A percentile compares a stretch with the other conserved stretches of the same genome.
Evolutionary conservation across 2,888 invertebrate genomes (phyloP).

Genomic region (Dicyrtomina minuta): DNA sequence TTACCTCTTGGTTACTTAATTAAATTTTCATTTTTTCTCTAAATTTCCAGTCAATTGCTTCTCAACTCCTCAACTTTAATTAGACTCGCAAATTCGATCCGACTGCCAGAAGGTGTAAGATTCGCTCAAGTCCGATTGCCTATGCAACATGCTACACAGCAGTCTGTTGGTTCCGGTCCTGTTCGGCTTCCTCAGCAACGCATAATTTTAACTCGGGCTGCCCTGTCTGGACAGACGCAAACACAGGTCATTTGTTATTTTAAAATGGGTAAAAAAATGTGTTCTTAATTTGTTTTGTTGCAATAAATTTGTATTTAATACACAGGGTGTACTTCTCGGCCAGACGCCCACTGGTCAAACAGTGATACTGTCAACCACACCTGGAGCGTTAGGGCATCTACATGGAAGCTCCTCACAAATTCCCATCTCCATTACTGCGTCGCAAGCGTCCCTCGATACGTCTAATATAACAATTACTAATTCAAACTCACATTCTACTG

Average conservation of each 20-base stretch:
- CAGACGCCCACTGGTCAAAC: conserved; percentile 52
- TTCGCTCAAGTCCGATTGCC: conserved; percentile 46
- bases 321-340: conserved; percentile 47
- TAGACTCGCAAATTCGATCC: conserved; percentile 38
- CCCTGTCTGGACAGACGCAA: conserved; percentile 41
- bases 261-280: neutral
- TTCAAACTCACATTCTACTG: neutral
- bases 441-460: conserved; percentile 19
- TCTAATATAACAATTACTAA: conserved; percentile 6
- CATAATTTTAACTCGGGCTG: conserved; percentile 45
- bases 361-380: conserved; percentile 46
- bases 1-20: too few species aligned
- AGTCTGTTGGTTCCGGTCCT: conserved; percentile 26
- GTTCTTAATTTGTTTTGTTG: neutral
- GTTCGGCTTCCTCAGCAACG: conserved; percentile 49
- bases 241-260: conserved; percentile 28
- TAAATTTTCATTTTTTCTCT: too few species aligned
- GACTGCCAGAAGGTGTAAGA: conserved; percentile 45
- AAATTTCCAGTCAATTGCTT: conserved; percentile 36
- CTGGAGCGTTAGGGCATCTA: conserved; percentile 34
- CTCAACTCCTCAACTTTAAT: conserved; percentile 38
- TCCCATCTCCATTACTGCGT: conserved; percentile 27
- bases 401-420: conserved; percentile 15
- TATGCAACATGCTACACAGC: conserved; percentile 17
- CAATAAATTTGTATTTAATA: conserved; percentile 13